These are phyloP conservation scores for Cataglyphis albicans DNA, from an alignment of 2,888 invertebrate genomes.

Conservation along the genomic window DNA sequence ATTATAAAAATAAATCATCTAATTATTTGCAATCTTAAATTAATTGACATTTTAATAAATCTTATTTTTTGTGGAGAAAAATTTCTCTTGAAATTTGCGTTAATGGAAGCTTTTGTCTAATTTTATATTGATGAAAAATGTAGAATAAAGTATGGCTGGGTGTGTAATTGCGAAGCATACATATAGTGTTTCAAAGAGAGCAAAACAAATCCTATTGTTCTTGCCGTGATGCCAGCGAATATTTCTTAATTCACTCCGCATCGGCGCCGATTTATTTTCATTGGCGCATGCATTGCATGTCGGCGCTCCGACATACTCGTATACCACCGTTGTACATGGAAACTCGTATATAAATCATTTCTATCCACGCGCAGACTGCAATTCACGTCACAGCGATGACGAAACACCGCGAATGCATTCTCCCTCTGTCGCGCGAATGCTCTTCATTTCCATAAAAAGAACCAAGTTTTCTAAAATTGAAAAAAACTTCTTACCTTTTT, in stretches of 20 bases:
- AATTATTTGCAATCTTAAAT: neutral
- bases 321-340: conserved; percentile 53
- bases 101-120: neutral
- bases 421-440: conserved; percentile 48
- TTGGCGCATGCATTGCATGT: conserved; percentile 61
- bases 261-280: conserved; percentile 73
- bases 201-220: conserved; percentile 34
- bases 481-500: conserved; percentile 9
- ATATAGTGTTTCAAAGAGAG: conserved; percentile 21
- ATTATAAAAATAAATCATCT: neutral
- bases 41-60: neutral
- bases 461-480: conserved; percentile 5
- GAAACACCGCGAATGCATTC: conserved; percentile 67
- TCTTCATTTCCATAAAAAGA: conserved; percentile 46
- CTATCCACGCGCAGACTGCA: conserved; percentile 65
- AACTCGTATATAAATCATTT: conserved; percentile 72
- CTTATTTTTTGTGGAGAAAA: neutral
- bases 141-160: conserved; percentile 10
- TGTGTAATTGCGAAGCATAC: neutral
- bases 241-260: conserved; percentile 73
- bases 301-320: conserved; percentile 48
- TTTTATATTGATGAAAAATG: conserved; percentile 21
- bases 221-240: conserved; percentile 55
- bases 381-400: conserved; percentile 75
- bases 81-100: neutral